A percentile compares a stretch with the other conserved stretches of the same genome.
Conservation (phyloP, 1,140 invertebrate species). For the Calliphora vicina region DNA sequence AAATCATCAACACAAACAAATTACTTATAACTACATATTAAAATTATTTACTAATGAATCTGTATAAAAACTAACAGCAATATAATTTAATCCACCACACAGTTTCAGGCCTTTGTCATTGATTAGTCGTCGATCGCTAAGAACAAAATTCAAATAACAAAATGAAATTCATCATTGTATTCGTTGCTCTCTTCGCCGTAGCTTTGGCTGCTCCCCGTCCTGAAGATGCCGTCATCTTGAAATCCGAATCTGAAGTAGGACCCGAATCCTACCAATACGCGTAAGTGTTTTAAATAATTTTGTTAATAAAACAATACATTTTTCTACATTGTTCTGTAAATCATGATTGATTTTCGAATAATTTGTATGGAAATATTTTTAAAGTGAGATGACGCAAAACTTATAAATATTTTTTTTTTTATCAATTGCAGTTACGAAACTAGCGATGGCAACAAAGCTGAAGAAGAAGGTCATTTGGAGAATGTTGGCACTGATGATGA, state of each 20-base stretch:
- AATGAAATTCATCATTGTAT: constrained; percentile 45
- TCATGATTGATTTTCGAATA: too few species aligned
- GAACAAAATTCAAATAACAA: constrained; percentile 33
- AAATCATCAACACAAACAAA: too few species aligned
- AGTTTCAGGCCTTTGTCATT: not conserved
- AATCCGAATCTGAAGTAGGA: constrained; percentile 42
- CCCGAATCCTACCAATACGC: constrained; percentile 58
- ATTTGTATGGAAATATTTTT: too few species aligned
- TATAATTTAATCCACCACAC: not conserved
- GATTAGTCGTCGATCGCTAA: not conserved
- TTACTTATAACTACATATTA: too few species aligned
- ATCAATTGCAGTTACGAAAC: constrained; percentile 64
- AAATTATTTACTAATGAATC: too few species aligned
- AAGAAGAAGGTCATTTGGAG: constrained; percentile 70
- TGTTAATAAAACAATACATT: not conserved
- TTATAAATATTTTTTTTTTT: not conserved
- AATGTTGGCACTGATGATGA: constrained; percentile 60
- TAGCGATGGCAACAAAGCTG: constrained; percentile 70
- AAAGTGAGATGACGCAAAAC: too few species aligned
- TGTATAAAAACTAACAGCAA: not conserved
- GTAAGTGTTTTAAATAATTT: constrained; percentile 60
- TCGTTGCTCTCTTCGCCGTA: constrained; percentile 50
- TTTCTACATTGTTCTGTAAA: not conserved
- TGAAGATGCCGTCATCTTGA: constrained; percentile 55
- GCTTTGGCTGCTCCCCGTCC: constrained; percentile 49